phyloP scores from a whole-genome alignment of 2,888 invertebrate genomes.

The Deilephila porcellus region DNA sequence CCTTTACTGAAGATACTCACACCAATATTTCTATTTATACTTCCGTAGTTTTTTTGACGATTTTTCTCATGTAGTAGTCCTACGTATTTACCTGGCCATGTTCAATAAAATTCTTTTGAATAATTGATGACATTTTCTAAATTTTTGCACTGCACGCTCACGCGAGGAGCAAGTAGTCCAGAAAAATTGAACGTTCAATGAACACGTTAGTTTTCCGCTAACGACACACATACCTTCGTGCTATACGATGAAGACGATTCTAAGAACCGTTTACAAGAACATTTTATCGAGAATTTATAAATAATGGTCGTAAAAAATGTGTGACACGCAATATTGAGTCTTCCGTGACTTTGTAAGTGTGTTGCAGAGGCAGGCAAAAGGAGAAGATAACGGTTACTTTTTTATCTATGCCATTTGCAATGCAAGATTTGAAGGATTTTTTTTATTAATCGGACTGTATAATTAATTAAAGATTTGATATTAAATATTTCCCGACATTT shows the following conservation, averaged over 20 bases:
- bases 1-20: too few species aligned
- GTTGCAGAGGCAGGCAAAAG: too few species aligned
- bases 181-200: slow-evolving; percentile 40
- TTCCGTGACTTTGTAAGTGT: too few species aligned
- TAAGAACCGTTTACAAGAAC: background rate
- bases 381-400: too few species aligned
- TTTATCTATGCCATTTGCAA: too few species aligned
- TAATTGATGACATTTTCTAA: slow-evolving; percentile 35
- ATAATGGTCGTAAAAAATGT: too few species aligned
- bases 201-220: slow-evolving; percentile 12
- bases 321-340: too few species aligned
- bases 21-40: too few species aligned
- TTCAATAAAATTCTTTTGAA: slow-evolving; percentile 25
- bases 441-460: too few species aligned
- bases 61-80: background rate
- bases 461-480: too few species aligned
- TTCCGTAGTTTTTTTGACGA: background rate
- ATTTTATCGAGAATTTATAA: background rate
- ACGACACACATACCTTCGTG: background rate
- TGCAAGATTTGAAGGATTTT: too few species aligned
- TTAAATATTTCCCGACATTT: too few species aligned
- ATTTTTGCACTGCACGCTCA: slow-evolving; percentile 34
- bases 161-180: slow-evolving; percentile 48
- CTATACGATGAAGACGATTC: background rate
- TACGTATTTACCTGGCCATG: background rate